phyloP scores from a whole-genome alignment of 2,113 vertebrate species.

The Gymnogyps californianus region DNA sequence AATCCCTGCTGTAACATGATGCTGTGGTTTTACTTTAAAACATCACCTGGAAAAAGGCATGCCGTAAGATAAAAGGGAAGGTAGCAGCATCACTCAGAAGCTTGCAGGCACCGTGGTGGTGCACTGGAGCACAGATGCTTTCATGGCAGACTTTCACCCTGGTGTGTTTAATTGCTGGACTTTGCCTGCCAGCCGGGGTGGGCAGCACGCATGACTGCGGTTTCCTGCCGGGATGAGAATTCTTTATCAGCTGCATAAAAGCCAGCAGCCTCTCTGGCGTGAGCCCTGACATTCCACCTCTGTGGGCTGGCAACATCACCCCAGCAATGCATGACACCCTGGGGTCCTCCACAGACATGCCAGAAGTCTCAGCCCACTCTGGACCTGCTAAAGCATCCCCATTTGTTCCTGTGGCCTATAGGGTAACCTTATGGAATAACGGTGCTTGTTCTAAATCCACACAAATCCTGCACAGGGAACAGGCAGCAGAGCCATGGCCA shows the following conservation, averaged over 20 bases:
- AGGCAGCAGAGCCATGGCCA: background rate
- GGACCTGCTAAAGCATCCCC: background rate
- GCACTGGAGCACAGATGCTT: background rate
- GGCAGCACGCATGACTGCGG: background rate
- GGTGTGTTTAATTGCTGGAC: background rate
- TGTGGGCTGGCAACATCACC: background rate
- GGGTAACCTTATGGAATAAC: background rate
- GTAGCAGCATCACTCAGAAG: background rate
- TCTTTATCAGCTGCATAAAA: background rate
- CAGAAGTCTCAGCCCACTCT: background rate
- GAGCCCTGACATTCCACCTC: background rate
- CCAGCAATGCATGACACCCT: background rate
- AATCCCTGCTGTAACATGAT: background rate
- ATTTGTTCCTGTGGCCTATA: background rate
- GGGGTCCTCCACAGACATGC: background rate
- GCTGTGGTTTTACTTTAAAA: background rate
- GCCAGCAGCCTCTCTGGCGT: background rate
- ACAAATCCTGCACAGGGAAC: background rate
- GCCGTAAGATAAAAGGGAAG: rapidly evolving
- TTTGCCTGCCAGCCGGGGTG: background rate
- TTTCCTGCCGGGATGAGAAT: background rate
- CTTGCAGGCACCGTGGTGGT: background rate
- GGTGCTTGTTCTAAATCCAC: background rate
- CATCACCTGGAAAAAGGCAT: background rate
- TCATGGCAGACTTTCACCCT: background rate